A percentile compares a stretch with the other conserved stretches of the same genome.
These are phyloP conservation scores for Hydrocynus forskahlii DNA, from an alignment of 2,797 vertebrate genomes.

Conservation along the genomic window DNA sequence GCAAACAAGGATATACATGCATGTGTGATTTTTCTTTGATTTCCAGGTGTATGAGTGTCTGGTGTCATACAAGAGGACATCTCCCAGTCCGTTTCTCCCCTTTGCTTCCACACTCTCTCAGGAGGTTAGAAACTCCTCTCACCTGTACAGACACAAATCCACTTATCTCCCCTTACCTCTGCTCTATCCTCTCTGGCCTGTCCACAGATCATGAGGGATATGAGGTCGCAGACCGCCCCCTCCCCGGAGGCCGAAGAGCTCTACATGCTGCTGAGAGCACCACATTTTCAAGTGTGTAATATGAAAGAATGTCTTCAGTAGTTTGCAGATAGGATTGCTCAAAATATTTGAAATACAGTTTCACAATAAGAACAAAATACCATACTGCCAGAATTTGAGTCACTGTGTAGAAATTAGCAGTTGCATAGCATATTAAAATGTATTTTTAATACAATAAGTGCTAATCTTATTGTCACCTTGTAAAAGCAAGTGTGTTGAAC, in stretches of 20 bases:
- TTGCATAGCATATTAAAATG: not conserved
- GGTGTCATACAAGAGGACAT: conserved; percentile 76
- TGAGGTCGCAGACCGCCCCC: conserved; percentile 67
- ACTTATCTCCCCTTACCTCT: not conserved
- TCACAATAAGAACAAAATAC: not conserved
- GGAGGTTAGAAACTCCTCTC: conserved; percentile 78
- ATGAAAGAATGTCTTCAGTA: not conserved
- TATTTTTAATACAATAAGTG: not conserved
- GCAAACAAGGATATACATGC: not conserved
- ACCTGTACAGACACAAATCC: not conserved
- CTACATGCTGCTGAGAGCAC: conserved; percentile 76
- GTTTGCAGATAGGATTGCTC: not conserved
- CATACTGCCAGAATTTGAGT: too few relatives aligned
- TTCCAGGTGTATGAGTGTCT: conserved; percentile 88
- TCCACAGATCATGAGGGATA: conserved; percentile 74
- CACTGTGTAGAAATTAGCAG: not conserved
- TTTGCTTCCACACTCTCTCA: conserved; percentile 76
- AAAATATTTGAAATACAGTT: not conserved
- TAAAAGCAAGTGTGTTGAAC: not conserved
- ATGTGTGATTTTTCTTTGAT: not conserved
- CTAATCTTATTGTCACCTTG: not conserved
- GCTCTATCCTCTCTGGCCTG: not conserved
- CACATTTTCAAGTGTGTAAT: conserved; percentile 65
- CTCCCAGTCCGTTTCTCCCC: conserved; percentile 72
- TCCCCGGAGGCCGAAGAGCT: conserved; percentile 84